A percentile compares a stretch with the other conserved stretches of the same genome.
Conservation (phyloP, 2,113 vertebrate genomes). For the Spheniscus mendiculus region DNA sequence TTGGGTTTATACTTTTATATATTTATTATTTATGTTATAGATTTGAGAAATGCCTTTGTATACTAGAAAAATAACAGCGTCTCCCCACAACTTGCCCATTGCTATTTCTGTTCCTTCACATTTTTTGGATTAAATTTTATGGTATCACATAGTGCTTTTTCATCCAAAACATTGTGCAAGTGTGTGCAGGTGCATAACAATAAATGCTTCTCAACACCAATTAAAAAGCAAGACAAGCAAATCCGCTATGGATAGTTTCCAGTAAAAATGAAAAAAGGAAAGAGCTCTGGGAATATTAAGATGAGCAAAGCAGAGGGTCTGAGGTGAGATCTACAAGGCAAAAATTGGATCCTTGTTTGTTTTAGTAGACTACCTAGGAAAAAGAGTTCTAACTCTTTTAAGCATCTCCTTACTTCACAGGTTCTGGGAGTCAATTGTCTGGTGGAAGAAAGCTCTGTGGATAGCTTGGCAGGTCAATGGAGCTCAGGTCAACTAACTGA, state of each 20-base stretch:
- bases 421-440: background rate
- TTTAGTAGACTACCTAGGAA: background rate
- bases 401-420: background rate
- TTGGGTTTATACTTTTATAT: background rate
- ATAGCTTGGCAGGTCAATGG: background rate
- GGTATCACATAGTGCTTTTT: background rate
- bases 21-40: background rate
- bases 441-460: background rate
- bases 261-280: background rate
- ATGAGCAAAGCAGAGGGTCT: background rate
- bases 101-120: background rate
- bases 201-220: background rate
- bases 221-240: background rate
- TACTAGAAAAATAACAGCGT: background rate
- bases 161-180: background rate
- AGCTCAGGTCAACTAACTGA: background rate
- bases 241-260: background rate
- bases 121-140: background rate
- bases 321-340: background rate
- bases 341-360: background rate
- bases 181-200: background rate
- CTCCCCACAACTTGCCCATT: background rate
- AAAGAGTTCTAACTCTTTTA: background rate
- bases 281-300: background rate
- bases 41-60: background rate